Percentiles rank a stretch among this genome's conserved stretches.
Conservation (phyloP, 2,888 invertebrate species). For the Lydus trimaculatus region DNA sequence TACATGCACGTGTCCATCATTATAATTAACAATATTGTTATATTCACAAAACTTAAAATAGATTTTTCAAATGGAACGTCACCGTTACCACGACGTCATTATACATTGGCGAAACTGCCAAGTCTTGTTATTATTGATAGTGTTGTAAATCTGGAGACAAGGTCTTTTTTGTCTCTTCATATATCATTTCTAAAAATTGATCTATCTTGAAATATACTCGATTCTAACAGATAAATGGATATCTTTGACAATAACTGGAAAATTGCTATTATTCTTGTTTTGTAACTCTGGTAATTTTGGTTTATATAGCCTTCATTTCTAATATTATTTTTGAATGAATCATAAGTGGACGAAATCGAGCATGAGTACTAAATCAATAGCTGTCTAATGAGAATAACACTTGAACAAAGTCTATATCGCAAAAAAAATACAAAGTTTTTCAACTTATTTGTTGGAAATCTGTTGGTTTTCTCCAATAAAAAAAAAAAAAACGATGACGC, state of each 20-base stretch:
- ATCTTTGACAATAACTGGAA: neutral
- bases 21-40: constrained; percentile 7
- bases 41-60: neutral
- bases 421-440: neutral
- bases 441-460: neutral
- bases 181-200: constrained; percentile 9
- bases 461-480: neutral
- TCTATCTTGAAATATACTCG: neutral
- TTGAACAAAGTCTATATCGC: neutral
- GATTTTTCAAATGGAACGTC: neutral
- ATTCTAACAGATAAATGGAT: neutral
- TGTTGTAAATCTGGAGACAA: constrained; percentile 7
- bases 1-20: neutral
- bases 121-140: constrained; percentile 4
- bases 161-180: neutral
- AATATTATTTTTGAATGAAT: neutral
- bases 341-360: neutral
- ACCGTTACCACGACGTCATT: constrained; percentile 4
- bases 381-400: neutral
- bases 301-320: neutral
- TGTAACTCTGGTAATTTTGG: neutral
- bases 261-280: neutral
- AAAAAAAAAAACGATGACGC: neutral
- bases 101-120: neutral
- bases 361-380: neutral